phyloP scores from a whole-genome alignment of 1,140 invertebrate species.

The Bombus huntii region DNA sequence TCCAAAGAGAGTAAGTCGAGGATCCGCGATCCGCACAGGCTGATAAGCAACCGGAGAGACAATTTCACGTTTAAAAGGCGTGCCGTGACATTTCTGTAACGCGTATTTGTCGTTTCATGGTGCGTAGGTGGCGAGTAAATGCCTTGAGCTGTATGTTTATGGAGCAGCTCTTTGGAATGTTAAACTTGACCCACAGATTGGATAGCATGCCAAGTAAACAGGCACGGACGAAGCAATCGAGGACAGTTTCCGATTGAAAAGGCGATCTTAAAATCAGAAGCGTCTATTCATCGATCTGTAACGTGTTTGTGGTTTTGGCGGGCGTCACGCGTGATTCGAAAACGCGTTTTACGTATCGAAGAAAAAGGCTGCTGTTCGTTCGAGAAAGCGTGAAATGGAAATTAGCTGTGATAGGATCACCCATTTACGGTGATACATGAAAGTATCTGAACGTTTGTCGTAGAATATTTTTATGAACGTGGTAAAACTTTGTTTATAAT shows the following conservation, averaged over 20 bases:
- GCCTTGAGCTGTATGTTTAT: constrained; percentile 35
- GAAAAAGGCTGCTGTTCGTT: background rate
- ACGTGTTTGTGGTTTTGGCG: background rate
- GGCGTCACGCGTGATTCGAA: too few relatives aligned
- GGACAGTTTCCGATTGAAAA: constrained; percentile 18
- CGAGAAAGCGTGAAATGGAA: constrained; percentile 35
- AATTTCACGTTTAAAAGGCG: constrained; percentile 12
- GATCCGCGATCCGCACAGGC: background rate
- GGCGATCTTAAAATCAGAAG: constrained; percentile 21
- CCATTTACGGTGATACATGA: background rate
- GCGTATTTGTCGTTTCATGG: background rate
- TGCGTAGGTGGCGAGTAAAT: constrained; percentile 53
- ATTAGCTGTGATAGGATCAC: background rate
- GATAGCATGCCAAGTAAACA: constrained; percentile 52
- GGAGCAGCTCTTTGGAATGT: constrained; percentile 52
- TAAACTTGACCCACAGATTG: constrained; percentile 70
- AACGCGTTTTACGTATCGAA: too few relatives aligned
- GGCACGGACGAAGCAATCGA: constrained; percentile 42
- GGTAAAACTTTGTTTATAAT: background rate
- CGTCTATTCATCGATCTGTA: constrained; percentile 15
- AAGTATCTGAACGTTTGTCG: background rate
- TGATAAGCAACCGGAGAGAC: background rate
- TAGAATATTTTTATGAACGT: background rate
- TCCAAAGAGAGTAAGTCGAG: background rate
- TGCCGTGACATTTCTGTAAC: constrained; percentile 14